Conservation (phyloP, 2,113 vertebrate species). For the Phylloscopus whistleri region DNA sequence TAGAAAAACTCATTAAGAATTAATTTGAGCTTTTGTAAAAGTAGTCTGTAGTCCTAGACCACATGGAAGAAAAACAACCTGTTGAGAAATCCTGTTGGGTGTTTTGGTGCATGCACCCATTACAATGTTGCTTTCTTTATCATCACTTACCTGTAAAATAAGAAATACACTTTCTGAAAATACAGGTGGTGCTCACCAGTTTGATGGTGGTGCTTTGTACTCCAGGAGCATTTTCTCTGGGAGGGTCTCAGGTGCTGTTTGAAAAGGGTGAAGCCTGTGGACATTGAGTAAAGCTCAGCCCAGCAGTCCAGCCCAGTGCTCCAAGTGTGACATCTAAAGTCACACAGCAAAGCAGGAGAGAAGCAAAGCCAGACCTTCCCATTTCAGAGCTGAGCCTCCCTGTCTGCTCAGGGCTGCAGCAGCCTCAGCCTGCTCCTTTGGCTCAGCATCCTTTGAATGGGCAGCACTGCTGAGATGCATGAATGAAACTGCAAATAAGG, state of each 20-base stretch:
- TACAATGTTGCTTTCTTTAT: neutral
- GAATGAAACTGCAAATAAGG: neutral
- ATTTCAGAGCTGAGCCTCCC: neutral
- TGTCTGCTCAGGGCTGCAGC: neutral
- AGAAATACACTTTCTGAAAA: neutral
- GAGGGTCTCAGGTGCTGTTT: neutral
- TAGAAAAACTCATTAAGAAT: neutral
- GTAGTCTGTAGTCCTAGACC: neutral
- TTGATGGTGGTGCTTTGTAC: neutral
- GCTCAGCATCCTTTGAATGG: neutral
- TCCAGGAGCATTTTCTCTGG: neutral
- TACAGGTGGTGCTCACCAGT: neutral
- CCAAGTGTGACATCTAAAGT: neutral
- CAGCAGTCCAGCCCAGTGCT: neutral
- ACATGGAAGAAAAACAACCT: neutral
- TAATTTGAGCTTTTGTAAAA: neutral
- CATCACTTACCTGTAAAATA: neutral
- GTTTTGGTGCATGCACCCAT: neutral
- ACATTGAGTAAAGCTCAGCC: neutral
- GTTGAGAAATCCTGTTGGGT: neutral
- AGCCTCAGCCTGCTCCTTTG: neutral
- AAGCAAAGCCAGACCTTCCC: neutral
- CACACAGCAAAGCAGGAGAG: neutral
- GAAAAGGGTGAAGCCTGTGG: neutral
- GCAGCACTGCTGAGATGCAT: neutral